Evolutionary conservation across 92 coral and sea anemone genomes (phyloP), one percentile per base, ranked within the genome.

Genomic region (Anthopleura xanthogrammica): DNA sequence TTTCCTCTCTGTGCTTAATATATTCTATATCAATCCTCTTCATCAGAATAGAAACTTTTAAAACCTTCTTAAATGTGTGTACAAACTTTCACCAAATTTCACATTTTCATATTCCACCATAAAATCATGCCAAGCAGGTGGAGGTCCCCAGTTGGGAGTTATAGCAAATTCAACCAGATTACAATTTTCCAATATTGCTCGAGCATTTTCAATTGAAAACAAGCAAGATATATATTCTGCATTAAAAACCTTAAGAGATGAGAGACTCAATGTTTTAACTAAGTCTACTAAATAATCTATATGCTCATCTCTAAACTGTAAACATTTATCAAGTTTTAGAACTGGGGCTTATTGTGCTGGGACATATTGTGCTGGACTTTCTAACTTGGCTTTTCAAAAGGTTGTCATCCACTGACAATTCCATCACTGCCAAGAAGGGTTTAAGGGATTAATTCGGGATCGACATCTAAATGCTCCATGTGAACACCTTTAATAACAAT

Each of bases 111-210:
- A 65, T 65, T 65, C 72, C 72, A n/a, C 72, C 72, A 65, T 65
- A 65, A 65, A 0, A 65, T n/a, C 72, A 65, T 3, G 72, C 77
- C 77, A 74, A 41, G 77, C 22, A 36, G 77, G 77, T 41, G 77
- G 77, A 74, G 77, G 52, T 36, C 77, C 77, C 77, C 77, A 74
- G 36, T 74, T 74, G 77, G 77, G 77, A 74, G 77, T 0, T 74
- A 41, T 46, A 41, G 77, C 77, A 36, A 74, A 74, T 74, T 74
- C 77, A 74, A 74, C 77, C 22, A 74, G 77, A 74, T 74, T 74
- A 16, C 2, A 41, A 74, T 4, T 41, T 36, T 36, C 77, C 77
- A 74, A 74, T 3, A 65, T 65, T 65, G 72, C 41, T 65, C 41
- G 41, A 65, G 72, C 72, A 65, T 74, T 74, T 36, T 46, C 77